Conservation (phyloP, 2,888 invertebrate genomes). For the Eupithecia dodoneata region DNA sequence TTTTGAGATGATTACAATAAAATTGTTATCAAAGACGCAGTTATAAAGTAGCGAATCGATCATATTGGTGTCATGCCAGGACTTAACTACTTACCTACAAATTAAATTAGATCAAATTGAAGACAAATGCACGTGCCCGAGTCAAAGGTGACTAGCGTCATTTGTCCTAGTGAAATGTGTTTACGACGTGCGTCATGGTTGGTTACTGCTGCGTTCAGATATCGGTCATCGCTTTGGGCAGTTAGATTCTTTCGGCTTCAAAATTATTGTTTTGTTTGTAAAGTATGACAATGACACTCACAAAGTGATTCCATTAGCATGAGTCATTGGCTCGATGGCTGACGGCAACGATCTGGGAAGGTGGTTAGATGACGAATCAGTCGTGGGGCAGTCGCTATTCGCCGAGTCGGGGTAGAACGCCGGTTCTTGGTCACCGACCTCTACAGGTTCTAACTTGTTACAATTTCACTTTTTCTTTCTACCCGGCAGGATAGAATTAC, state of each 20-base stretch:
- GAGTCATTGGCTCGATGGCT: slow-evolving; percentile 55
- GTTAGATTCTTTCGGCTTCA: slow-evolving; percentile 22
- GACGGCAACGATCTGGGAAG: slow-evolving; percentile 52
- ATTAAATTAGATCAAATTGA: slow-evolving; percentile 39
- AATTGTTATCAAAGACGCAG: not conserved
- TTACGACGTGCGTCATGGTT: slow-evolving; percentile 45
- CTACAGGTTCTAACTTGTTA: slow-evolving; percentile 80
- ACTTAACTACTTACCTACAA: slow-evolving; percentile 8
- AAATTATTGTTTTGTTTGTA: slow-evolving; percentile 23
- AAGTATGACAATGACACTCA: slow-evolving; percentile 32
- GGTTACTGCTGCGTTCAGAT: slow-evolving; percentile 5
- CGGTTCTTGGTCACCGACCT: slow-evolving; percentile 77
- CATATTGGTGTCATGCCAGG: slow-evolving; percentile 1
- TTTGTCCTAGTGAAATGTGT: slow-evolving; percentile 43
- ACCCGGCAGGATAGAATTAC: slow-evolving; percentile 44
- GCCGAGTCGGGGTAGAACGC: slow-evolving; percentile 49
- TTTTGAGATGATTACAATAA: slow-evolving; percentile 41
- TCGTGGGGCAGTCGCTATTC: slow-evolving; percentile 67
- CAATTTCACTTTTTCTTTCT: slow-evolving; percentile 79
- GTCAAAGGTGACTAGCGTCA: slow-evolving; percentile 60
- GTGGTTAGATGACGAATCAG: slow-evolving; percentile 74
- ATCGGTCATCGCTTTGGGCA: not conserved
- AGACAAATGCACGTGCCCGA: slow-evolving; percentile 46
- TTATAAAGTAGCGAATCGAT: not conserved
- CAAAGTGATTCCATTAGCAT: slow-evolving; percentile 46